These are phyloP conservation scores for Tadarida brasiliensis DNA, from an alignment of 2,797 vertebrate species.

Conservation along the genomic window DNA sequence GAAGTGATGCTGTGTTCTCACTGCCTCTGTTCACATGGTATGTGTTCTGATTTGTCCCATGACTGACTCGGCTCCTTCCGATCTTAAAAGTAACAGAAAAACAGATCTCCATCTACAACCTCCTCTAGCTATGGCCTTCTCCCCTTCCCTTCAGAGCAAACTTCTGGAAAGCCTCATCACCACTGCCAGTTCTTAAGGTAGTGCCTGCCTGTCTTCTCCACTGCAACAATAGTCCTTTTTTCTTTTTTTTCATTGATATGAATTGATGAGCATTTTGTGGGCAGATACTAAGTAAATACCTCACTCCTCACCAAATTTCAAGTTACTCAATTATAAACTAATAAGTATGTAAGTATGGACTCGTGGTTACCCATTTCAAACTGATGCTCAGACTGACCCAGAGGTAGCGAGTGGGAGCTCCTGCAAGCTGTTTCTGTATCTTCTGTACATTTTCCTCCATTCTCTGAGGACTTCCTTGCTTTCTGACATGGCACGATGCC, in stretches of 20 bases:
- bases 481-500: neutral
- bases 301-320: neutral
- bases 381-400: neutral
- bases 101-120: neutral
- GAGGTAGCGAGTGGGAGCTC: neutral
- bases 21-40: neutral
- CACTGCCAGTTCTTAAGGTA: neutral
- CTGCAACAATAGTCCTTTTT: neutral
- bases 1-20: neutral
- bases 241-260: neutral
- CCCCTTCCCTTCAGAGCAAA: neutral
- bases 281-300: neutral
- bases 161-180: neutral
- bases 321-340: neutral
- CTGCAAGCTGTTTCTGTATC: neutral
- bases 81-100: constrained; percentile 7
- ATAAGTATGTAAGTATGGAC: neutral
- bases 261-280: neutral
- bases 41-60: neutral
- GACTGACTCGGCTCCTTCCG: neutral
- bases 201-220: neutral
- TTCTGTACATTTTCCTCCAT: neutral
- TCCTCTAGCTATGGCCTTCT: neutral
- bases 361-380: neutral
- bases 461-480: neutral